Evolutionary conservation across 2,888 invertebrate species (phyloP).

Genomic region (Rhagonycha fulva): DNA sequence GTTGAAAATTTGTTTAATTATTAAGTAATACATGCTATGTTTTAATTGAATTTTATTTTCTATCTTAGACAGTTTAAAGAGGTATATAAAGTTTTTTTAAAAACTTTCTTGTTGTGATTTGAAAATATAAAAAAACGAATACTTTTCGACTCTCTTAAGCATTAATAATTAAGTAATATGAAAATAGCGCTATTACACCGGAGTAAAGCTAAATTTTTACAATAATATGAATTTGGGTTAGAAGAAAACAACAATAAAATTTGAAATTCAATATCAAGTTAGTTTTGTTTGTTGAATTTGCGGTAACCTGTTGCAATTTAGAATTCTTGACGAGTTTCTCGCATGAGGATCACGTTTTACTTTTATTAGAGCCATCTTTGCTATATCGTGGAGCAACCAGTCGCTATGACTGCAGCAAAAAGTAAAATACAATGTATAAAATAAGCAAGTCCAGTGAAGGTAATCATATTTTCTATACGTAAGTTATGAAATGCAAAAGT

Average conservation of each 20-base stretch:
- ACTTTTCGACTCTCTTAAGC: not conserved
- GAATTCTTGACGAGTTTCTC: slow-evolving; percentile 47
- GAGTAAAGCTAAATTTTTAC: not conserved
- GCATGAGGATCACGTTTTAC: slow-evolving; percentile 50
- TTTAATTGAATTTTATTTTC: not conserved
- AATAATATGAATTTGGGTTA: not conserved
- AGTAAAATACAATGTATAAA: slow-evolving; percentile 46
- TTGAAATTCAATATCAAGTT: slow-evolving; percentile 48
- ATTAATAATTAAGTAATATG: not conserved
- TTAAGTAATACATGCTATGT: not conserved
- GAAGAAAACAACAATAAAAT: slow-evolving; percentile 34
- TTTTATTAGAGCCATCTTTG: slow-evolving; percentile 54
- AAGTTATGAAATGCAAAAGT: slow-evolving; percentile 11
- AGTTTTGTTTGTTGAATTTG: slow-evolving; percentile 34
- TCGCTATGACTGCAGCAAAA: slow-evolving; percentile 46
- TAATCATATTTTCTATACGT: slow-evolving; percentile 19
- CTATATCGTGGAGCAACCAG: slow-evolving; percentile 48
- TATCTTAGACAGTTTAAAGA: not conserved
- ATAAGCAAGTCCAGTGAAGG: slow-evolving; percentile 42
- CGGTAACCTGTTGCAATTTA: slow-evolving; percentile 52
- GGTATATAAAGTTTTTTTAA: not conserved
- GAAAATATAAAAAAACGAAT: not conserved
- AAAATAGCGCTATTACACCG: not conserved
- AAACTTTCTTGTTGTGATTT: not conserved
- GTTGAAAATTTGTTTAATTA: not conserved